These are phyloP conservation scores for Pelodiscus sinensis DNA, from an alignment of 2,113 vertebrate genomes.

Conservation along the genomic window DNA sequence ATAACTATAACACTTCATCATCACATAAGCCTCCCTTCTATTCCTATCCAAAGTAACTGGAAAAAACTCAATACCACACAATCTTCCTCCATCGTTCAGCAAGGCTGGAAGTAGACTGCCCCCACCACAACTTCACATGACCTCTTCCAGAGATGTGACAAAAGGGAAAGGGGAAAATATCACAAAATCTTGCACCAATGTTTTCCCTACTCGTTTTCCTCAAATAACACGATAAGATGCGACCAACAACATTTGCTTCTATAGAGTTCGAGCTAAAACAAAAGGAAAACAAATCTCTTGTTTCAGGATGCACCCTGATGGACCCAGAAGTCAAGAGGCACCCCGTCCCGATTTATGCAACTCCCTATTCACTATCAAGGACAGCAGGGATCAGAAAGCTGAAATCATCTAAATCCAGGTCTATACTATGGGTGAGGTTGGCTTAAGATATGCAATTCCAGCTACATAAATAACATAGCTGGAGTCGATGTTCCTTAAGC, in stretches of 20 bases:
- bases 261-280: neutral
- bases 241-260: neutral
- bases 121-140: fast-evolving
- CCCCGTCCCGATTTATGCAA: fast-evolving
- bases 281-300: neutral
- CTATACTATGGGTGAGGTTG: too few relatives aligned
- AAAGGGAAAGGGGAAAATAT: neutral
- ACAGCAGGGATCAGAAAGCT: fast-evolving
- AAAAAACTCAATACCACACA: neutral
- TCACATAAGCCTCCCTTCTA: fast-evolving
- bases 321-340: fast-evolving
- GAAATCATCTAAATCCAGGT: fast-evolving
- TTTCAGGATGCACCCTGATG: fast-evolving
- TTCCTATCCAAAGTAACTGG: neutral
- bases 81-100: fast-evolving
- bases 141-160: fast-evolving
- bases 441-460: too few relatives aligned
- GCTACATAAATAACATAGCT: too few relatives aligned
- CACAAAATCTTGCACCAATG: neutral
- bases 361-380: fast-evolving
- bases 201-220: neutral
- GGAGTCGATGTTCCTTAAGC: too few relatives aligned
- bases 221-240: fast-evolving
- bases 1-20: fast-evolving
- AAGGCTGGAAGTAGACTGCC: too few relatives aligned